phyloP scores from a whole-genome alignment of 2,888 invertebrate species.

The Erebia aethiops region DNA sequence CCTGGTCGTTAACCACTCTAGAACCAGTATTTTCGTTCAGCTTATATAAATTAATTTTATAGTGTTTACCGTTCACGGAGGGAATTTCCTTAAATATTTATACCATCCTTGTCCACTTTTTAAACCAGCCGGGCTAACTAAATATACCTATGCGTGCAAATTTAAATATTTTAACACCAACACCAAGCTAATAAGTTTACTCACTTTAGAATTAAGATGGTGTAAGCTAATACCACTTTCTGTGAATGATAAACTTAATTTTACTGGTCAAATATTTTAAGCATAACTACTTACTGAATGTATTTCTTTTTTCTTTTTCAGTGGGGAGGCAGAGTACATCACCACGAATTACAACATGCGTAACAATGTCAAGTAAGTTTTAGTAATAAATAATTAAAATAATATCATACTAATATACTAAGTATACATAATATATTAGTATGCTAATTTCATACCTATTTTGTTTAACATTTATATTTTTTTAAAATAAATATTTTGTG shows the following conservation, averaged over 20 bases:
- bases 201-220: too few relatives aligned
- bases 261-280: too few relatives aligned
- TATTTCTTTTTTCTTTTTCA: slow-evolving; percentile 54
- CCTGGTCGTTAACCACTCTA: not conserved
- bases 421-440: too few relatives aligned
- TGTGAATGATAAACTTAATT: too few relatives aligned
- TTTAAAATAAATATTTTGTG: too few relatives aligned
- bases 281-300: not conserved
- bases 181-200: too few relatives aligned
- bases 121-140: not conserved
- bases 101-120: not conserved
- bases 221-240: too few relatives aligned
- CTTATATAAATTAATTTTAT: not conserved
- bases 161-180: too few relatives aligned
- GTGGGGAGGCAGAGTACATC: slow-evolving; percentile 72
- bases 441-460: too few relatives aligned
- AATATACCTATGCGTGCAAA: too few relatives aligned
- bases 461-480: too few relatives aligned
- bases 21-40: not conserved
- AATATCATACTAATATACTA: too few relatives aligned
- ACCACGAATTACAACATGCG: slow-evolving; percentile 74
- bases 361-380: slow-evolving; percentile 75
- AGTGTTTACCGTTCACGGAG: not conserved
- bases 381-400: not conserved
- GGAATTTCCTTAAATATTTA: not conserved